phyloP scores from a whole-genome alignment of 2,797 vertebrate genomes.

The Brotogeris chrysoptera region DNA sequence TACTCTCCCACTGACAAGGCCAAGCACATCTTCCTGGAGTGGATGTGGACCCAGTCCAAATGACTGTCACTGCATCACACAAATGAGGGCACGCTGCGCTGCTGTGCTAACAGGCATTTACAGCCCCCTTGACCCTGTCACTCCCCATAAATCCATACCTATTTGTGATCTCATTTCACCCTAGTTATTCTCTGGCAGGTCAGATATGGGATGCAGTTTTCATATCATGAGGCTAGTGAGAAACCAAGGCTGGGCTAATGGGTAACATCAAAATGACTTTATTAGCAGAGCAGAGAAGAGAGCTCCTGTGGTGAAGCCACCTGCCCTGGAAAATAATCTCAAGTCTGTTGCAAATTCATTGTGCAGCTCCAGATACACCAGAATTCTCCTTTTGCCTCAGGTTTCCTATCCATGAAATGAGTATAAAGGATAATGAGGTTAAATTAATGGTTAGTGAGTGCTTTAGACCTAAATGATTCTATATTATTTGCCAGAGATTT shows the following conservation, averaged over 20 bases:
- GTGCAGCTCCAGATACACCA: not conserved
- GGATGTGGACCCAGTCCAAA: not conserved
- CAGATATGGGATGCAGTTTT: not conserved
- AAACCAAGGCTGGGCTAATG: not conserved
- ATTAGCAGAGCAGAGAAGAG: not conserved
- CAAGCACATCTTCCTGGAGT: not conserved
- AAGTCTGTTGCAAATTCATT: not conserved
- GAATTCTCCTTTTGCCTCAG: not conserved
- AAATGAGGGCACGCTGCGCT: not conserved
- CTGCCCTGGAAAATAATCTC: not conserved
- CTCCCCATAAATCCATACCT: conserved; percentile 35
- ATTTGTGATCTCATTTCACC: conserved; percentile 41
- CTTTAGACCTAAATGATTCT: not conserved
- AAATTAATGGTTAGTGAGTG: not conserved
- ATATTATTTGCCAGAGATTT: not conserved
- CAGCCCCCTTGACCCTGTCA: conserved; percentile 36
- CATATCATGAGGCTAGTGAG: conserved; percentile 9
- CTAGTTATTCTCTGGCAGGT: conserved; percentile 19
- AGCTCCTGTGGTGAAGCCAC: not conserved
- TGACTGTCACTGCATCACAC: fast-evolving
- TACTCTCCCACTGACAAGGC: not conserved
- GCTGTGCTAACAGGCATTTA: conserved; percentile 34
- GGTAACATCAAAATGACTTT: conserved; percentile 30
- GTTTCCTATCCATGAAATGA: not conserved
- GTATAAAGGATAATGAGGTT: not conserved